These are phyloP conservation scores for Mesocricetus auratus DNA, from an alignment of 2,113 vertebrate species.

Conservation along the genomic window DNA sequence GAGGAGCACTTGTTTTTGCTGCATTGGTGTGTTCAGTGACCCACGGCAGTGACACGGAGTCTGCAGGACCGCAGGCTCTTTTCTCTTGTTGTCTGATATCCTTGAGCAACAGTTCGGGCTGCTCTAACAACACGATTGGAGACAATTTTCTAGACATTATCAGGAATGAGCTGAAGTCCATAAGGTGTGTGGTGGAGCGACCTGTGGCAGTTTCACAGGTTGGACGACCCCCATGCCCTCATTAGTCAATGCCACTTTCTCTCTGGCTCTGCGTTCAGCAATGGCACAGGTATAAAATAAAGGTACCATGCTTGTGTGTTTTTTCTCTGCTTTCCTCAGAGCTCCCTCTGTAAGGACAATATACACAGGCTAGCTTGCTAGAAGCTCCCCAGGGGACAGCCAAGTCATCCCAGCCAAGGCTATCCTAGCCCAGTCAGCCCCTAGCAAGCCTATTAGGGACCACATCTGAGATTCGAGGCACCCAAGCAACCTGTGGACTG, in stretches of 20 bases:
- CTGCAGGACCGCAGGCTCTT: not conserved
- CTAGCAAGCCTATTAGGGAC: not conserved
- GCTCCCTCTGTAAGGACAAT: not conserved
- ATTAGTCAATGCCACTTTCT: not conserved
- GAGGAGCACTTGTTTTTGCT: not conserved
- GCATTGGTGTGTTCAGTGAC: fast-evolving
- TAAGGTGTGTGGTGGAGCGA: not conserved
- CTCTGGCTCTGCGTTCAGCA: not conserved
- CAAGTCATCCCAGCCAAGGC: not conserved
- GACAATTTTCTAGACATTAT: not conserved
- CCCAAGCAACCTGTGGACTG: not conserved
- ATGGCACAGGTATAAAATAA: not conserved
- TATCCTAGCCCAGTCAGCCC: not conserved
- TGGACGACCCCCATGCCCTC: not conserved
- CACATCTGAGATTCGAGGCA: not conserved
- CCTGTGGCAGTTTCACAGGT: not conserved
- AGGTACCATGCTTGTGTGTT: not conserved
- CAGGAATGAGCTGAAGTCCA: not conserved
- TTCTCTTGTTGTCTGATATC: not conserved
- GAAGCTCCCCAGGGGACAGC: too few species aligned
- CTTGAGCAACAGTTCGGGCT: not conserved
- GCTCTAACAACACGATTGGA: not conserved
- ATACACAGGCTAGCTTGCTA: not conserved
- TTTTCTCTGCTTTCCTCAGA: not conserved
- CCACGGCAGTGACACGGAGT: too few species aligned